Base-by-base conservation (phyloP, 2,888 invertebrate species). In the Tupiocoris notatus region DNA sequence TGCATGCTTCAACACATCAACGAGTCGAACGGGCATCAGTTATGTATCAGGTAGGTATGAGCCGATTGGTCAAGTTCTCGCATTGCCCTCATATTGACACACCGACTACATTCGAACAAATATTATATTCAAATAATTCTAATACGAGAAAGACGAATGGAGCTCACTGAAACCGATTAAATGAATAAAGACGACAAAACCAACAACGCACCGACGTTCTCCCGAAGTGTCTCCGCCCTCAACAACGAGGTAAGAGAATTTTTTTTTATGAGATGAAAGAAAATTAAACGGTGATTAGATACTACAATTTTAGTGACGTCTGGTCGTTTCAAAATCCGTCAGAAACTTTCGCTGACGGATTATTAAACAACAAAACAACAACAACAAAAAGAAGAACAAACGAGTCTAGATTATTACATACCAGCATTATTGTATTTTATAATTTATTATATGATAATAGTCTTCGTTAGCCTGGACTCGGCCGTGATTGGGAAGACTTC, bases 351-450 rank as follows among this genome's bases (percentile, higher is more conserved):
- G 3, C 12, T 39, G 39, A 39, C 39, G 39, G 59, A 59, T 9
- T 3, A 18, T 3, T 3, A n/a, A 59, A n/a, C 3, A 18, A 59
- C 3, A 59, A 59, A 6, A 18, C 20, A 59, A 59, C 65, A 7
- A 17, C 39, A 39, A 39, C 39, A 39, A 20, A 74, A 54, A 64
- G 17, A 77, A 54, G 70, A 58, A 70, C 76, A 76, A 62, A 73
- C 74, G 77, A 77, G 68, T 78, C 70, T 77, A 78, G 68, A 71
- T 75, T 76, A 77, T 79, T 79, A 80, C 78, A 78, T 79, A 80
- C 79, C 76, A 78, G 78, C 75, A 77, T 79, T 79, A 80, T 78
- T 79, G 79, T 80, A 80, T 79, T 79, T 79, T 79, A 79, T 79
- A 79, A 78, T 78, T 78, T 78, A 77, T 64, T 76, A 75, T 78